phyloP scores from a whole-genome alignment of 1,140 invertebrate species.

The Anastrepha ludens region DNA sequence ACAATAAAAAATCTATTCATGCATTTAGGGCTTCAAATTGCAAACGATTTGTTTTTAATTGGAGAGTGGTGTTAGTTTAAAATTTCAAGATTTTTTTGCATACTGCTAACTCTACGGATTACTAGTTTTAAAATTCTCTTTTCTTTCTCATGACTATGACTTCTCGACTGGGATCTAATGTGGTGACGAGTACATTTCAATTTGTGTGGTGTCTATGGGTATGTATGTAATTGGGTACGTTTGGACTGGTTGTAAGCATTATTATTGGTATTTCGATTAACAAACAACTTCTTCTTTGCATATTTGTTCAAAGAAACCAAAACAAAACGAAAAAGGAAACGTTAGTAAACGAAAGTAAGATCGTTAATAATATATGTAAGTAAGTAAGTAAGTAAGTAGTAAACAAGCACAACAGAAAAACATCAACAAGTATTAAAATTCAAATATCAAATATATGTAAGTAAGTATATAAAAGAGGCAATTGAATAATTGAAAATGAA shows the following conservation, averaged over 20 bases:
- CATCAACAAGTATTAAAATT: constrained; percentile 37
- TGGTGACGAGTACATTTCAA: not conserved
- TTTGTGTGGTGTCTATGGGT: not conserved
- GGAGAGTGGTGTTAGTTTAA: not conserved
- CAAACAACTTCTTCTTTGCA: constrained; percentile 47
- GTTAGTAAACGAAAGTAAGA: not conserved
- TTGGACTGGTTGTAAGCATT: constrained; percentile 15
- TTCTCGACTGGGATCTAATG: not conserved
- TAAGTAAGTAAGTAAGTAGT: constrained; percentile 17
- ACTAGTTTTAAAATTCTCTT: constrained; percentile 14
- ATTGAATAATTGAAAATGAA: constrained; percentile 28
- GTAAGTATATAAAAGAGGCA: constrained; percentile 10
- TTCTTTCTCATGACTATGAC: not conserved
- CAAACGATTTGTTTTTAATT: not conserved
- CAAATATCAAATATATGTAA: constrained; percentile 31
- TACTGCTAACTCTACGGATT: not conserved
- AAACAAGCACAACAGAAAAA: constrained; percentile 50
- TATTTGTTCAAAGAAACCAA: constrained; percentile 9
- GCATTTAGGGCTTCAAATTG: not conserved
- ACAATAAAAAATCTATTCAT: constrained; percentile 8
- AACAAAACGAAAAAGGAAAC: not conserved
- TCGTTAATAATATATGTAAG: constrained; percentile 8
- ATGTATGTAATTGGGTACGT: not conserved
- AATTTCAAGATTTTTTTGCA: not conserved
- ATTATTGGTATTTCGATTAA: constrained; percentile 41